Conservation (phyloP, 2,888 invertebrate species). For the Polydrusus tereticollis region DNA sequence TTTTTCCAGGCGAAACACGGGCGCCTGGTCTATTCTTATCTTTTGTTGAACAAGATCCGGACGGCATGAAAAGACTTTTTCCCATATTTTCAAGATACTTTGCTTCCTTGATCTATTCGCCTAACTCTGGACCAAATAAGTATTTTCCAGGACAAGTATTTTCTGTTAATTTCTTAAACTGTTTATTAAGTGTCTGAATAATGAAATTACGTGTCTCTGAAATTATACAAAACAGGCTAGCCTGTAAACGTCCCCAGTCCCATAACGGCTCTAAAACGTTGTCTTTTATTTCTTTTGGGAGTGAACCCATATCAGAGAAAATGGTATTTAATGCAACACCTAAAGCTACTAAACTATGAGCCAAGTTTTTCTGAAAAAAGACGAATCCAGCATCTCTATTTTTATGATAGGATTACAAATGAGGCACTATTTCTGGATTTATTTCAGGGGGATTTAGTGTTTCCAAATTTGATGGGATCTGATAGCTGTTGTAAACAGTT, state of each 20-base stretch:
- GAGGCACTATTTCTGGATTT: not conserved
- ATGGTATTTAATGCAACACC: not conserved
- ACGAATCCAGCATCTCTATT: too few species aligned
- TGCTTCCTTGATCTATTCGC: not conserved
- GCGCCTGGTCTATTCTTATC: too few species aligned
- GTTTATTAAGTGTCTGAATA: slow-evolving; percentile 1
- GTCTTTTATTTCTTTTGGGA: not conserved
- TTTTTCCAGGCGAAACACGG: too few species aligned
- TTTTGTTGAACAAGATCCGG: not conserved
- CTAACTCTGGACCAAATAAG: not conserved
- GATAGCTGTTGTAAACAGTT: not conserved
- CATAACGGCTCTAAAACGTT: not conserved
- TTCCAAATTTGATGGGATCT: not conserved
- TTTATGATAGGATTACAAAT: too few species aligned
- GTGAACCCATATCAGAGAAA: not conserved
- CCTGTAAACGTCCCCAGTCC: slow-evolving; percentile 5
- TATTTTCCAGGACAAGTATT: not conserved
- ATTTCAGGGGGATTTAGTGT: not conserved
- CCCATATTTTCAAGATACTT: not conserved
- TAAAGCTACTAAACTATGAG: not conserved
- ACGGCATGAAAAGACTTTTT: not conserved
- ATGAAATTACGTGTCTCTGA: not conserved
- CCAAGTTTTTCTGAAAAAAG: too few species aligned
- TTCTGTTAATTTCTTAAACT: not conserved
- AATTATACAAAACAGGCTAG: not conserved